Conservation (phyloP, 35 echinoderm and acorn worm genomes). For the Anneissia japonica region DNA sequence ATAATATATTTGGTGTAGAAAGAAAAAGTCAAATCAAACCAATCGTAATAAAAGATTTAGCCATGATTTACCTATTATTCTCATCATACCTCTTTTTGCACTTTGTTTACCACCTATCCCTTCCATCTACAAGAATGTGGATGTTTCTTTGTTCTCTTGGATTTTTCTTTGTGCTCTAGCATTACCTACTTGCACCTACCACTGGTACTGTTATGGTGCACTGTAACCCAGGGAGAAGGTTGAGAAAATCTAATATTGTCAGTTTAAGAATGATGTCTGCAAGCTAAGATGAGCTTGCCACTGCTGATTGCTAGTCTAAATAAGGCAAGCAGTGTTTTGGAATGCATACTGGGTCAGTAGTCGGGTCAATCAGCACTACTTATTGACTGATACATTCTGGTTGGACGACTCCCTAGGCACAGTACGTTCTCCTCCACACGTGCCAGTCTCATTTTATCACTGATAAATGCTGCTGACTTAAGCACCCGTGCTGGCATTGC, state of each 20-base stretch:
- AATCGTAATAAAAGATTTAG: too few relatives aligned
- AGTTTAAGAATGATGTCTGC: neutral
- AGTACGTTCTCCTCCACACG: neutral
- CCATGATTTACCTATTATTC: too few relatives aligned
- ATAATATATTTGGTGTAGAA: too few relatives aligned
- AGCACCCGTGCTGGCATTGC: neutral
- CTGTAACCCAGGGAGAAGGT: neutral
- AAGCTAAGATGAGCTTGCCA: neutral
- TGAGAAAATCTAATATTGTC: neutral
- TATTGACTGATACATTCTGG: neutral
- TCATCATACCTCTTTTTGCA: too few relatives aligned
- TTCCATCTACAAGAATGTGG: too few relatives aligned
- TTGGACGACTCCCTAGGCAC: neutral
- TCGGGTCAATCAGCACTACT: neutral
- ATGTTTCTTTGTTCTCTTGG: too few relatives aligned
- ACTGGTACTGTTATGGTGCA: too few relatives aligned
- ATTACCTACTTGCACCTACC: too few relatives aligned
- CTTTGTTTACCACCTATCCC: too few relatives aligned
- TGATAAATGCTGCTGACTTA: neutral
- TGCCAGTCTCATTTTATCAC: neutral
- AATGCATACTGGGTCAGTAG: neutral
- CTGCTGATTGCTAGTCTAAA: constrained; percentile 1
- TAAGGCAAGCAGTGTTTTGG: neutral
- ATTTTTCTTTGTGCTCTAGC: too few relatives aligned
- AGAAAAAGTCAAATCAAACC: too few relatives aligned